Conservation (phyloP, 2,113 vertebrate species). For the Budorcas taxicolor region DNA sequence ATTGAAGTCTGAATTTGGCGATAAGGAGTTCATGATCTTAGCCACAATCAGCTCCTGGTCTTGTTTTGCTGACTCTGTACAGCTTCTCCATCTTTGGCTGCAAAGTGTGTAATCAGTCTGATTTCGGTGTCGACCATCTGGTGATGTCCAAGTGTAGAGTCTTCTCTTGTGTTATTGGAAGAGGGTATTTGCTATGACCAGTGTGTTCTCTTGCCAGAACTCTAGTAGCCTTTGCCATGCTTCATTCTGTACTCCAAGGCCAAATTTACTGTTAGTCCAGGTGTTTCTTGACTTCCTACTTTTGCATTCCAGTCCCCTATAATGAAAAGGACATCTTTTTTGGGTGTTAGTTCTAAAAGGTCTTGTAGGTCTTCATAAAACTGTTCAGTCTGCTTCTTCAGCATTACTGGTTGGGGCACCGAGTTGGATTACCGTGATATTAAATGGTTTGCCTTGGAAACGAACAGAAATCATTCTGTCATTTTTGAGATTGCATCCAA, state of each 20-base stretch:
- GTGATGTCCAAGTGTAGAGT: neutral
- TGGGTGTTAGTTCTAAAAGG: neutral
- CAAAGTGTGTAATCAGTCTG: neutral
- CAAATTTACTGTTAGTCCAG: neutral
- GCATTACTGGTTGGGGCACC: fast-evolving
- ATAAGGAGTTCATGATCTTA: neutral
- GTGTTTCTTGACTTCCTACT: neutral
- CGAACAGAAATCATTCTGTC: neutral
- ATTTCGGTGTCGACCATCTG: neutral
- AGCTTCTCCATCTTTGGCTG: neutral
- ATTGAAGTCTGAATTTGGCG: neutral
- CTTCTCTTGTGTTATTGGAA: neutral
- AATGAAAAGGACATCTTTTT: neutral
- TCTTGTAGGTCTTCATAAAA: neutral
- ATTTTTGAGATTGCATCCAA: neutral
- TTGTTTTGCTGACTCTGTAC: neutral
- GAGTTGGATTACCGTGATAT: neutral
- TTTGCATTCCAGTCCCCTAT: neutral
- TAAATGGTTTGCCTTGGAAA: neutral
- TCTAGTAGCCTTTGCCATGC: neutral
- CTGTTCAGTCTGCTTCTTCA: neutral
- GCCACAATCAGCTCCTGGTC: neutral
- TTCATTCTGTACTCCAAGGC: neutral
- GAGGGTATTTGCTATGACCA: neutral
- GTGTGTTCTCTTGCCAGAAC: neutral